Percentiles rank a stretch among this genome's conserved stretches.
Conservation (phyloP, 2,888 invertebrate genomes). For the Dromius quadrimaculatus region DNA sequence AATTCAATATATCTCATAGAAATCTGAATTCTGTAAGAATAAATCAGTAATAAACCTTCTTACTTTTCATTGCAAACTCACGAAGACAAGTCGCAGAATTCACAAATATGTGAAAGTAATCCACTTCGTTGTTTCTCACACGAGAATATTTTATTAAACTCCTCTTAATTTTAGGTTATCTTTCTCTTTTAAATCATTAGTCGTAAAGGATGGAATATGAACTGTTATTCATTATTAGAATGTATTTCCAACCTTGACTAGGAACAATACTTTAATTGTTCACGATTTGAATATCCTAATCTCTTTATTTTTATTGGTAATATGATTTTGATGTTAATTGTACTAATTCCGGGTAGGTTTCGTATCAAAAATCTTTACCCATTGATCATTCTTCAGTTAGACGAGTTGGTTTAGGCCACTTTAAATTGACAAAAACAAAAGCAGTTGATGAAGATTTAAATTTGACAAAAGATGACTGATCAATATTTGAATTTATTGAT, state of each 20-base stretch:
- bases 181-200: constrained; percentile 20
- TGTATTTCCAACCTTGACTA: constrained; percentile 9
- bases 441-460: too few relatives aligned
- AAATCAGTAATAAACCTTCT: too few relatives aligned
- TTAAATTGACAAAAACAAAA: too few relatives aligned
- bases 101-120: constrained; percentile 39
- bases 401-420: too few relatives aligned
- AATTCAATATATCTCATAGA: too few relatives aligned
- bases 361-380: too few relatives aligned
- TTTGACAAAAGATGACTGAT: too few relatives aligned
- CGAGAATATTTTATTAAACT: constrained; percentile 31
- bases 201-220: constrained; percentile 1
- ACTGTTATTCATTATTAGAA: neutral
- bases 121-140: constrained; percentile 34
- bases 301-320: constrained; percentile 7
- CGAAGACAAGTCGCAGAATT: neutral
- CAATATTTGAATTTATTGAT: too few relatives aligned
- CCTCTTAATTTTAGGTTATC: constrained; percentile 30
- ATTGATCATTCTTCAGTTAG: too few relatives aligned
- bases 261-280: neutral
- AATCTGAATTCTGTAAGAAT: too few relatives aligned
- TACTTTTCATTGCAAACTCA: neutral
- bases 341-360: too few relatives aligned
- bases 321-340: too few relatives aligned
- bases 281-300: constrained; percentile 14